A percentile compares a stretch with the other conserved stretches of the same genome.
phyloP scores from a whole-genome alignment of 2,113 vertebrate genomes.

The Silurus meridionalis region DNA sequence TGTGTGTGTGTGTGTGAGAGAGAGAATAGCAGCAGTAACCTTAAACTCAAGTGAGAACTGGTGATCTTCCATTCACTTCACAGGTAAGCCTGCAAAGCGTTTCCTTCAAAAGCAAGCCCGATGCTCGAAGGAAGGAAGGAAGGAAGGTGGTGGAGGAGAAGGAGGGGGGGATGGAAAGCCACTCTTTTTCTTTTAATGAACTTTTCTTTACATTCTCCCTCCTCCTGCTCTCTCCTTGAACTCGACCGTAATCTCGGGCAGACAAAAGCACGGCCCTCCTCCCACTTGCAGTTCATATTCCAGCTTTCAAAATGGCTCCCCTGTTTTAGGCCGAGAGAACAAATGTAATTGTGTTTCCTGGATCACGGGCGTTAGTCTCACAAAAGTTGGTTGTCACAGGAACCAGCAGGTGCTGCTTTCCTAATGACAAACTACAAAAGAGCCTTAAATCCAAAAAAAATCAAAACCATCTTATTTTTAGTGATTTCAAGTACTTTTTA shows the following conservation, averaged over 20 bases:
- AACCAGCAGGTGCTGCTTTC: constrained; percentile 34
- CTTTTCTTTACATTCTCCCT: constrained; percentile 38
- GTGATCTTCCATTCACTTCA: constrained; percentile 47
- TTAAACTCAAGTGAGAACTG: constrained; percentile 48
- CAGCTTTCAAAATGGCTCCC: constrained; percentile 43
- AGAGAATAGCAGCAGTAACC: constrained; percentile 45
- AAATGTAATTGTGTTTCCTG: constrained; percentile 30
- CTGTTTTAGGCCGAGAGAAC: constrained; percentile 23
- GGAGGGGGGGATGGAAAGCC: constrained; percentile 22
- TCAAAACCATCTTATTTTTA: not conserved
- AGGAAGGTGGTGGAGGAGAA: not conserved
- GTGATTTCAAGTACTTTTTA: not conserved
- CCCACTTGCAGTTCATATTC: constrained; percentile 36
- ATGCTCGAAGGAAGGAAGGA: not conserved
- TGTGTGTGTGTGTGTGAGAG: not conserved
- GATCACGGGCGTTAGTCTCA: constrained; percentile 30
- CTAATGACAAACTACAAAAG: not conserved
- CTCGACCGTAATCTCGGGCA: constrained; percentile 34
- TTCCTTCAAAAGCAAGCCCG: constrained; percentile 33
- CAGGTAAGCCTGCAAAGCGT: constrained; percentile 51
- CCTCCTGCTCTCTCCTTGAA: constrained; percentile 41
- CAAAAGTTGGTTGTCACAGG: constrained; percentile 29
- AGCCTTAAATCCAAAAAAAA: not conserved
- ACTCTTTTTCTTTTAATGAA: constrained; percentile 46
- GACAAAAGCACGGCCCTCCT: constrained; percentile 39